Percentiles rank a stretch among this genome's conserved stretches.
Conservation (phyloP, 2,888 invertebrate species). For the Drosophila pegasa region DNA sequence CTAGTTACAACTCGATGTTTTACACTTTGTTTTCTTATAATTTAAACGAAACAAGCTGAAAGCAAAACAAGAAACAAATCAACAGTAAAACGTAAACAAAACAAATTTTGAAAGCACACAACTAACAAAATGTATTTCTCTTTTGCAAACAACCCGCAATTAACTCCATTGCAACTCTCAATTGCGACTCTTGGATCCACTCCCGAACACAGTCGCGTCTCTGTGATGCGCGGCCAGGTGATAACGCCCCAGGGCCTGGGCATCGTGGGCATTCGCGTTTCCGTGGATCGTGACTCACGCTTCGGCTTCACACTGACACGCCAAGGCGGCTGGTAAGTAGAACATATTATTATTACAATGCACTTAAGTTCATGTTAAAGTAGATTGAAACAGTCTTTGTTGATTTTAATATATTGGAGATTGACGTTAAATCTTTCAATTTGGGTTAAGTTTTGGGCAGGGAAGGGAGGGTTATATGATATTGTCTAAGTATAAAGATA, state of each 20-base stretch:
- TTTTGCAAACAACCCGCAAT: constrained; percentile 46
- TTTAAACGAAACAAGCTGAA: constrained; percentile 44
- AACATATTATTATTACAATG: no score
- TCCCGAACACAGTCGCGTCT: constrained; percentile 92
- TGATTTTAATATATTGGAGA: no score
- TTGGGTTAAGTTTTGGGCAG: no score
- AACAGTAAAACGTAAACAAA: constrained; percentile 25
- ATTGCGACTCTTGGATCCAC: not conserved
- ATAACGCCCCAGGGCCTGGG: constrained; percentile 97
- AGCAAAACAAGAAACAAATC: constrained; percentile 41
- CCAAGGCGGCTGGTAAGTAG: constrained; percentile 96
- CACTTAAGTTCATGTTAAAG: not conserved
- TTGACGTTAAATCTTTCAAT: no score
- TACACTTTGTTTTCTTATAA: constrained; percentile 45
- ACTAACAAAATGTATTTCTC: constrained; percentile 65
- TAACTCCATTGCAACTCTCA: constrained; percentile 1
- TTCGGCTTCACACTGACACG: constrained; percentile 98
- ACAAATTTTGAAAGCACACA: constrained; percentile 31
- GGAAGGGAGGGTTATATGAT: no score
- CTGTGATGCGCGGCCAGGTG: constrained; percentile 99
- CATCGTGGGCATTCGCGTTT: constrained; percentile 98
- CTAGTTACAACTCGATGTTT: constrained; percentile 46
- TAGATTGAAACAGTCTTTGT: no score
- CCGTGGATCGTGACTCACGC: constrained; percentile 96
- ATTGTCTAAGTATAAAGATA: no score